Evolutionary conservation across 2,888 invertebrate genomes (phyloP), one percentile per base, ranked within the genome.

Genomic region (Carcina quercana): DNA sequence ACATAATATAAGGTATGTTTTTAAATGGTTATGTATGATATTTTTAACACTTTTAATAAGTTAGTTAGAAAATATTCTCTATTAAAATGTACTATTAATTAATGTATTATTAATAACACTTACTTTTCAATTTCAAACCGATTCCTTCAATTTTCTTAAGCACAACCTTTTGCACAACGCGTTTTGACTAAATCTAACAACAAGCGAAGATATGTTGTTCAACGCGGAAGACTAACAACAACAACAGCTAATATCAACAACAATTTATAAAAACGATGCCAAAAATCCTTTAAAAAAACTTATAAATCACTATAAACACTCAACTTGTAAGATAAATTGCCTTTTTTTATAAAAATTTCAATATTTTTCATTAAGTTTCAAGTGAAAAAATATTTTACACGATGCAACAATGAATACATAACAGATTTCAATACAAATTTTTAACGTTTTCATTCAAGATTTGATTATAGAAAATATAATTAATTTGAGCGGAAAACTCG

Each of bases 371-470:
- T n/a, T n/a, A n/a, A n/a, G n/a, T n/a, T n/a, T n/a, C n/a, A n/a
- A n/a, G n/a, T n/a, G n/a, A n/a, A n/a, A n/a, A n/a, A n/a, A n/a
- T n/a, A n/a, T n/a, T n/a, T n/a, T n/a, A n/a, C n/a, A n/a, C n/a
- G n/a, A n/a, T n/a, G n/a, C n/a, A n/a, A n/a, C n/a, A n/a, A n/a
- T n/a, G n/a, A n/a, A n/a, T n/a, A n/a, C n/a, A n/a, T n/a, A n/a
- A 34, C 47, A 41, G 28, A 36, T 56, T 58, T 45, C 50, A 35
- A 48, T 53, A 48, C 38, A 59, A 53, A 45, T 50, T 41, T 29
- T 40, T 38, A 42, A 48, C 56, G 47, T 60, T 74, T 79, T 76
- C 78, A 80, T 79, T 80, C 79, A 80, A 76, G 59, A 79, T 69
- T 61, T 42, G 48, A 10, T n/a, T n/a, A n/a, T 47, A 48, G 39